These are phyloP conservation scores for Sapajus apella DNA, from an alignment of 2,113 vertebrate genomes.

Conservation along the genomic window DNA sequence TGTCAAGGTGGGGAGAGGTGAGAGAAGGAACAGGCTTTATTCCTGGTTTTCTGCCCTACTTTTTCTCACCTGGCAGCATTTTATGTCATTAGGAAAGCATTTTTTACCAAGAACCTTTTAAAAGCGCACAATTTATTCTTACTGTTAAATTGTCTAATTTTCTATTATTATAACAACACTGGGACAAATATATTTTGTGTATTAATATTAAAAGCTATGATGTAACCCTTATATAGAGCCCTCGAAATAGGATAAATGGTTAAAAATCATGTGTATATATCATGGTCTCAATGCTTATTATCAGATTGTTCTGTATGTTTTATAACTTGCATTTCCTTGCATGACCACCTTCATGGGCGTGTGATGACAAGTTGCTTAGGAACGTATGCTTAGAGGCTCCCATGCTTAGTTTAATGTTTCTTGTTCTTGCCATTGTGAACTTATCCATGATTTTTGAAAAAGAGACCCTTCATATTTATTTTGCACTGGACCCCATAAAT, in stretches of 20 bases:
- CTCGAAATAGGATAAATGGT: neutral
- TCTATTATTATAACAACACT: neutral
- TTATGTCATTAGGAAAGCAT: neutral
- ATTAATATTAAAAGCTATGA: neutral
- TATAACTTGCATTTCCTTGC: neutral
- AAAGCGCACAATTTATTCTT: neutral
- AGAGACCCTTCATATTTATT: neutral
- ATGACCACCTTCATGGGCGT: neutral
- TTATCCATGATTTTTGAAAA: neutral
- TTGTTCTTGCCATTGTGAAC: neutral
- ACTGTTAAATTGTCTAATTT: neutral
- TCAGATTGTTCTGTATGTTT: neutral
- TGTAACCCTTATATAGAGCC: neutral
- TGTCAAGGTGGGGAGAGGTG: neutral
- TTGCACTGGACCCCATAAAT: neutral
- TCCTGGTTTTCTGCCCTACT: neutral
- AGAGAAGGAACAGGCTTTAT: neutral
- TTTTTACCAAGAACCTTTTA: neutral
- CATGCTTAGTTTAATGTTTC: neutral
- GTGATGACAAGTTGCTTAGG: neutral
- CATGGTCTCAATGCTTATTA: neutral
- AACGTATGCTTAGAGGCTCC: neutral
- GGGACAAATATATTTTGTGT: neutral
- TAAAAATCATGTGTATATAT: neutral
- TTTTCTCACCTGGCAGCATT: neutral